Base-by-base conservation (phyloP, 2,888 invertebrate species). In the Phengaris arion region DNA sequence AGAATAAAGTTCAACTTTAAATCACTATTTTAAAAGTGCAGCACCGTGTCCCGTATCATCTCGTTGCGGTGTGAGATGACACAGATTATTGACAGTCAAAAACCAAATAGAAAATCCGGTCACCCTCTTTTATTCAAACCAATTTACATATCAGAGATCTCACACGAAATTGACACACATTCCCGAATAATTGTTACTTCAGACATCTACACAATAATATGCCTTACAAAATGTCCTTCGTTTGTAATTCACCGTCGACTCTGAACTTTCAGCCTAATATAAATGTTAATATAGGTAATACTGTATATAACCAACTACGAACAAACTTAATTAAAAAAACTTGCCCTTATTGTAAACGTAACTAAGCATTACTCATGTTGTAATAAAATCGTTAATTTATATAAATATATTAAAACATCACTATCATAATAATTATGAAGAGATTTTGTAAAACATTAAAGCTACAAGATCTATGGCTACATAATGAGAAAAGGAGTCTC, bases 281-380 rank as follows among this genome's bases (percentile, higher is more conserved):
- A 59, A 35, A 64, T 64, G 52, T 68, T 68, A 8, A 45, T 45
- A 45, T 68, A 46, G 64, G 64, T 72, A 72, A 72, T 72, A 72
- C 72, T 72, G 72, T 72, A 54, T 72, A 72, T 52, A 52, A 72
- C 54, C n/a, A 15, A 72, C 72, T 72, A 72, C 72, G 35, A 22
- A 72, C 72, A 54, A 72, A 72, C 72, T 72, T 72, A 70, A 70
- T 70, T 70, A 22, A 72, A 72, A 35, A 46, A 68, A 68, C 45
- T 46, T 13, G 64, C 45, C 22, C 8, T 70, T 70, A 70, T 2
- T 10, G 51, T 22, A 35, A 35, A 35, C 35, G 35, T 35, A 72
- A 52, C 72, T 72, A 54, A 54, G 13, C 22, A 70, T 70, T 52
- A 70, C 46, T 69, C 48, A 48, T 54, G 13, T 8, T 13, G 3